These are phyloP conservation scores for Oryzias woworae DNA, from an alignment of 2,113 vertebrate species.

Conservation along the genomic window DNA sequence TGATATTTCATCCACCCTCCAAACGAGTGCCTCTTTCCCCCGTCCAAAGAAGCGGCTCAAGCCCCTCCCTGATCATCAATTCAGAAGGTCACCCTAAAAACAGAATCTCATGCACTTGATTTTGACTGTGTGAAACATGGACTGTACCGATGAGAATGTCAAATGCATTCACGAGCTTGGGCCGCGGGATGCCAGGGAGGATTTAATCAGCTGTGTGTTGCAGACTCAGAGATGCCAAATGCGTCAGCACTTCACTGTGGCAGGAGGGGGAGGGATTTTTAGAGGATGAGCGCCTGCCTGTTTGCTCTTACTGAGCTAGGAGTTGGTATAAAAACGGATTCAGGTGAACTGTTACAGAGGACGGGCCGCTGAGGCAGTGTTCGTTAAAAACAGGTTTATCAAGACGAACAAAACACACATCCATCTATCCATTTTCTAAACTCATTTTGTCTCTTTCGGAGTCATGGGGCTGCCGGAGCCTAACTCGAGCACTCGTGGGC, in stretches of 20 bases:
- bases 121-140: not conserved
- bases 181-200: constrained; percentile 8
- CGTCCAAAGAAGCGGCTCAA: not conserved
- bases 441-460: too few species aligned
- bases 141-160: not conserved
- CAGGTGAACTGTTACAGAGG: constrained; percentile 31
- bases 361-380: not conserved
- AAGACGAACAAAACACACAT: not conserved
- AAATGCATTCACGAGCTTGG: not conserved
- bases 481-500: too few species aligned
- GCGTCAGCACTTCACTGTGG: constrained; percentile 19
- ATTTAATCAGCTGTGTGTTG: constrained; percentile 28
- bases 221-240: constrained; percentile 29
- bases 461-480: too few species aligned
- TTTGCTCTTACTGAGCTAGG: constrained; percentile 17
- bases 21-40: not conserved
- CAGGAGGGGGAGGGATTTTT: not conserved
- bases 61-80: not conserved
- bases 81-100: constrained; percentile 35
- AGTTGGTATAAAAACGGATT: constrained; percentile 39
- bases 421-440: too few species aligned
- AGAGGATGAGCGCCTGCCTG: constrained; percentile 2
- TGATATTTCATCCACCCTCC: constrained; percentile 59
- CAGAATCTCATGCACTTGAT: constrained; percentile 31
- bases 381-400: constrained; percentile 49